Percentiles rank a stretch among this genome's conserved stretches.
Conservation (phyloP, 2,797 vertebrate species). For the Thalassophryne amazonica region DNA sequence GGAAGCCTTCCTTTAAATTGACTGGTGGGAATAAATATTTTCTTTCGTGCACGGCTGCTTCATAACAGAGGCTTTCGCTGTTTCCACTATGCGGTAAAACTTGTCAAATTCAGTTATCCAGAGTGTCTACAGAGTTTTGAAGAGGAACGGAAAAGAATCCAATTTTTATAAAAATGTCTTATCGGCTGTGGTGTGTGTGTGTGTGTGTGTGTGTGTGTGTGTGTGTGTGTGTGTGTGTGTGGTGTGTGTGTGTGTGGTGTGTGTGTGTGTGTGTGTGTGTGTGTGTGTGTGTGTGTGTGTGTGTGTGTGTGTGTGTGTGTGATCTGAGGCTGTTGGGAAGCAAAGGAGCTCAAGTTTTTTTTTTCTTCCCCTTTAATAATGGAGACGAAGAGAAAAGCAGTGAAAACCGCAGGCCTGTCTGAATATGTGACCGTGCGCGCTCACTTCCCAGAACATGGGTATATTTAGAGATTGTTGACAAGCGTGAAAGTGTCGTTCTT, state of each 20-base stretch:
- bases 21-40: conserved; percentile 43
- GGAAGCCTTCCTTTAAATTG: conserved; percentile 37
- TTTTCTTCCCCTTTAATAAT: conserved; percentile 30
- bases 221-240: not conserved
- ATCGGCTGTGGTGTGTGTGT: conserved; percentile 55
- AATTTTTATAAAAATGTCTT: conserved; percentile 66
- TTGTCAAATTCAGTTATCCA: conserved; percentile 61
- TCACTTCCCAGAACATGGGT: conserved; percentile 45
- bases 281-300: not conserved
- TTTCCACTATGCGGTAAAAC: conserved; percentile 38
- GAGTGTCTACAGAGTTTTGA: conserved; percentile 55
- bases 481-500: conserved; percentile 74
- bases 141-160: conserved; percentile 56
- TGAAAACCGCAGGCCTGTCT: conserved; percentile 33
- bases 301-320: not conserved
- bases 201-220: not conserved
- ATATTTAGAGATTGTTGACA: conserved; percentile 80
- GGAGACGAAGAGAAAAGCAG: conserved; percentile 53
- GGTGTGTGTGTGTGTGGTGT: not conserved
- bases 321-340: conserved; percentile 32
- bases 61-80: conserved; percentile 31
- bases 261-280: not conserved
- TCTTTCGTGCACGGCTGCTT: conserved; percentile 41
- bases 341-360: conserved; percentile 33
- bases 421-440: not conserved